phyloP scores from a whole-genome alignment of 35 echinoderm and acorn worm species.

The Ptychodera flava region DNA sequence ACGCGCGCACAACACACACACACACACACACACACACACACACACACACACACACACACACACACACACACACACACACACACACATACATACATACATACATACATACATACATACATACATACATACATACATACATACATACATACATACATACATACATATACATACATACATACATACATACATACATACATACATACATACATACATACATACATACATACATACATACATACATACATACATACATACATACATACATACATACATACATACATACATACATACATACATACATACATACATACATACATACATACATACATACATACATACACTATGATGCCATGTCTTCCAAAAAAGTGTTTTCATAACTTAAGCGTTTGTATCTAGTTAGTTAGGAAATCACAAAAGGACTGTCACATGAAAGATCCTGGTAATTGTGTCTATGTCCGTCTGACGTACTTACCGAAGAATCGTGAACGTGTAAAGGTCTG shows the following conservation, averaged over 20 bases:
- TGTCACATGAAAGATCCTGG: too few relatives aligned
- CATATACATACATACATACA: neutral
- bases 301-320: neutral
- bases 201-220: neutral
- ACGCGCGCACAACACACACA: neutral
- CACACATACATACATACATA: neutral
- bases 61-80: neutral
- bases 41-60: neutral
- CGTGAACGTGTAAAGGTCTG: too few relatives aligned
- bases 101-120: neutral
- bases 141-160: neutral
- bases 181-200: neutral
- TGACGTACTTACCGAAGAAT: too few relatives aligned
- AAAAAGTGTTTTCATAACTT: too few relatives aligned
- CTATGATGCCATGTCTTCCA: neutral
- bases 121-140: neutral
- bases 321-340: neutral
- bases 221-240: neutral
- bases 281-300: neutral
- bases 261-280: neutral
- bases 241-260: neutral
- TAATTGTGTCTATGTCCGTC: too few relatives aligned
- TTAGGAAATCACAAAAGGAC: too few relatives aligned
- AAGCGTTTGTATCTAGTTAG: too few relatives aligned
- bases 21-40: neutral